Base-by-base conservation (phyloP, 2,888 invertebrate genomes). In the Troglohyphantes excavatus region DNA sequence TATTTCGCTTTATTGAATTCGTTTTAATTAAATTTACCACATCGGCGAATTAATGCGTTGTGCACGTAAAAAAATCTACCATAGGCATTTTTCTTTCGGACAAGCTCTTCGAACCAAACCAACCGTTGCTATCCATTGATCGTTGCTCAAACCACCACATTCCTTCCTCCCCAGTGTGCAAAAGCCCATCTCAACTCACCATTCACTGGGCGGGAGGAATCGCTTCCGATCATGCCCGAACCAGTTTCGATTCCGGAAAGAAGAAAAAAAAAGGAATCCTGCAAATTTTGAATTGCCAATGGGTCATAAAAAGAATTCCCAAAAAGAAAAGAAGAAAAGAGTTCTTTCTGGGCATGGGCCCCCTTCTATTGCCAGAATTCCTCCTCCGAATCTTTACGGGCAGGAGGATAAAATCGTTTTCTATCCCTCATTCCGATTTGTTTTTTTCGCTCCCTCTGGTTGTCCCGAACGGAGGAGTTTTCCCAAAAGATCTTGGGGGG, bases 361-460 rank as follows among this genome's bases (percentile, higher is more conserved):
- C n/a, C 53, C 53, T 53, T 53, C 13, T 53, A 53, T 53, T 53
- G 53, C 17, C 17, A 65, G 65, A 21, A 65, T 65, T 65, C 65
- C 65, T 65, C 65, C 65, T 11, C 65, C 26, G 76, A 78, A 86
- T 86, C 85, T 86, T 86, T 86, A 76, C 76, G 85, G 85, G 59
- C 75, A 78, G 39, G 59, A 68, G 81, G 81, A 82, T 68, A 86
- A 86, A 86, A 86, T 78, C 85, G 76, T 78, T 86, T 78, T 68
- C 78, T 78, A 43, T 83, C 46, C 43, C 72, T n/a, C 83, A 9
- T 11, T 21, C 84, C 85, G 85, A 86, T 86, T 76, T 86, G 85
- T 78, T 76, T 78, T 86, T 76, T 43, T 67, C 33, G n/a, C n/a
- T n/a, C n/a, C n/a, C n/a, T n/a, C n/a, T n/a, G 26, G 43, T 53